Percentiles rank a stretch among this genome's conserved stretches.
Conservation (phyloP, 2,113 vertebrate genomes). For the Cichladusa arquata region DNA sequence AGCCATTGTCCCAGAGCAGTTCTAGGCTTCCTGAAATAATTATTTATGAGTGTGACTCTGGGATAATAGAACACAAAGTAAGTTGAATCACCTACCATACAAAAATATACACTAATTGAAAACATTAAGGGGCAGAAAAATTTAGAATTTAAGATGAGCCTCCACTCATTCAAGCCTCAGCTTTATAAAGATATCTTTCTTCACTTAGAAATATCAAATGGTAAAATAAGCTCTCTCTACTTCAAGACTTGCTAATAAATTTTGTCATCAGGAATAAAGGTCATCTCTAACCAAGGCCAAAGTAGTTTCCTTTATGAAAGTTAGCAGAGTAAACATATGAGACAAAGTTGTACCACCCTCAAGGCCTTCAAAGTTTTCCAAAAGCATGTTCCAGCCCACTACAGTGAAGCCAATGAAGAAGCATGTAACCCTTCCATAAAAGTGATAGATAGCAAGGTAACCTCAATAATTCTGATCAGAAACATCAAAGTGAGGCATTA, state of each 20-base stretch:
- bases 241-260: neutral
- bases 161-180: neutral
- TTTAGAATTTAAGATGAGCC: neutral
- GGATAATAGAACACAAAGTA: neutral
- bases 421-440: accelerated
- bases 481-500: neutral
- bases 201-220: neutral
- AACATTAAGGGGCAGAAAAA: neutral
- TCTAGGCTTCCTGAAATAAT: neutral
- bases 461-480: neutral
- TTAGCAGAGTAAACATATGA: neutral
- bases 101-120: neutral
- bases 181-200: neutral
- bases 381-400: neutral
- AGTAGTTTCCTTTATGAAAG: neutral
- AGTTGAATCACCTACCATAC: neutral
- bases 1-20: neutral
- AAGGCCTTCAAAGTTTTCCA: neutral
- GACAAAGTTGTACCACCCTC: neutral
- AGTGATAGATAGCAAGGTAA: neutral
- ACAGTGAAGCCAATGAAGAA: neutral
- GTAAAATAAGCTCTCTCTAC: neutral
- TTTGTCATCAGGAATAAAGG: neutral
- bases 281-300: neutral
- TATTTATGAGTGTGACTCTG: neutral